Percentiles rank a stretch among this genome's conserved stretches.
Evolutionary conservation across 1,140 invertebrate genomes (phyloP).

Genomic region (Sycobia sp.): DNA sequence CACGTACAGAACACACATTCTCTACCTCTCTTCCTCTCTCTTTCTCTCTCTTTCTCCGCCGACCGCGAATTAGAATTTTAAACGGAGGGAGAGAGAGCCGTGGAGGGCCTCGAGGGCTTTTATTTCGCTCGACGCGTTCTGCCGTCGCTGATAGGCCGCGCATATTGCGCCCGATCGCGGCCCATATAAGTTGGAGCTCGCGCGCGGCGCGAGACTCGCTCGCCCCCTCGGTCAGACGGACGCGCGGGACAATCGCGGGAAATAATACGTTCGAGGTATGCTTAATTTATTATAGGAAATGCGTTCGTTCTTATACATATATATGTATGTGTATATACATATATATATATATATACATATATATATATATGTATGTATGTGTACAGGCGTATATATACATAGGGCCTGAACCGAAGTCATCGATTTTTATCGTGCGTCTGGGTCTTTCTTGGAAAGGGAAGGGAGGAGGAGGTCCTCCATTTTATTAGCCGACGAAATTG

Average conservation of each 20-base stretch:
- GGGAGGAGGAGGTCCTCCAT: too few species aligned
- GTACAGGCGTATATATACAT: too few species aligned
- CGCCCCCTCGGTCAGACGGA: too few species aligned
- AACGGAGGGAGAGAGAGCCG: conserved; percentile 31
- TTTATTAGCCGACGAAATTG: not conserved
- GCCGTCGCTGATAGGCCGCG: not conserved
- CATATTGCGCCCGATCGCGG: too few species aligned
- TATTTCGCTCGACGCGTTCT: conserved; percentile 10
- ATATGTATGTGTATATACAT: too few species aligned
- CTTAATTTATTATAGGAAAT: conserved; percentile 28
- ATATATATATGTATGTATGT: too few species aligned
- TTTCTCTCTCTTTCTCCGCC: conserved; percentile 8
- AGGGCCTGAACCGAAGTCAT: not conserved
- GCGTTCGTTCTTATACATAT: conserved; percentile 10
- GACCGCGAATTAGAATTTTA: conserved; percentile 54
- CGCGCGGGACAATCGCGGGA: conserved; percentile 26
- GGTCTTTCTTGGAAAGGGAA: conserved; percentile 3
- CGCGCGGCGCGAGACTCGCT: too few species aligned
- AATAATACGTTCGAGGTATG: conserved; percentile 24
- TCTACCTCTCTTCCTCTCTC: not conserved
- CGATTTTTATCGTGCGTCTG: conserved; percentile 14
- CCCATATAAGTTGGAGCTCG: too few species aligned
- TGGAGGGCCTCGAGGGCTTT: conserved; percentile 3
- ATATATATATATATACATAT: too few species aligned
- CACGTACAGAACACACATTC: too few species aligned